These are phyloP conservation scores for Eolophus roseicapilla DNA, from an alignment of 2,113 vertebrate species.

Conservation along the genomic window DNA sequence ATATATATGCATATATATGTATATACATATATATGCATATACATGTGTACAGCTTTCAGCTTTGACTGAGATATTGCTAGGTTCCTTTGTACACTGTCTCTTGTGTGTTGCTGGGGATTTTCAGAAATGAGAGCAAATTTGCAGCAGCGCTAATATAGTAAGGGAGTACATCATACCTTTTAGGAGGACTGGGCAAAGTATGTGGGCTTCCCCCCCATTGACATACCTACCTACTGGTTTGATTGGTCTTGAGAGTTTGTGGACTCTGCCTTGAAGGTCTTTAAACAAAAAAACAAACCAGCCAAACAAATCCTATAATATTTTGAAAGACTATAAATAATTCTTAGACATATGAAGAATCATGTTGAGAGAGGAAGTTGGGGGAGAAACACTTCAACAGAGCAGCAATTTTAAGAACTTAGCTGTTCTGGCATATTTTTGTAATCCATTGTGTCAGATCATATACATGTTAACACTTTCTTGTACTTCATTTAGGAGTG, in stretches of 20 bases:
- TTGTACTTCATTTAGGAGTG: conserved; percentile 81
- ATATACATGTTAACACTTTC: not conserved
- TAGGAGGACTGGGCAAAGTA: not conserved
- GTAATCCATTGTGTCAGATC: not conserved
- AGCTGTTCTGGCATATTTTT: not conserved
- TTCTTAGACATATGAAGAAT: not conserved
- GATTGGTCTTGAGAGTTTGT: not conserved
- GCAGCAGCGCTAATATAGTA: accelerated
- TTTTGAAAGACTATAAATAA: not conserved
- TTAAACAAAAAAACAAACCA: not conserved
- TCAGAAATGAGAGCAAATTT: not conserved
- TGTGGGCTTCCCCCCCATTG: accelerated
- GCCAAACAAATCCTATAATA: accelerated
- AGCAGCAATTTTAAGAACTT: not conserved
- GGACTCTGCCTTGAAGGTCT: not conserved
- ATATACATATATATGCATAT: not conserved
- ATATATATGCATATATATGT: not conserved
- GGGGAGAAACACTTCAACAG: not conserved
- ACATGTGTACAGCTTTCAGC: not conserved
- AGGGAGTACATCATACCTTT: not conserved
- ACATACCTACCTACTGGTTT: not conserved
- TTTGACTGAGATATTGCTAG: not conserved
- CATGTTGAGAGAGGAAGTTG: not conserved
- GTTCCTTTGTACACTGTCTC: not conserved
- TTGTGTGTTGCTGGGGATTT: not conserved